Evolutionary conservation across 2,113 vertebrate species (phyloP), one percentile per base, ranked within the genome.

Genomic region (Esox niger): DNA sequence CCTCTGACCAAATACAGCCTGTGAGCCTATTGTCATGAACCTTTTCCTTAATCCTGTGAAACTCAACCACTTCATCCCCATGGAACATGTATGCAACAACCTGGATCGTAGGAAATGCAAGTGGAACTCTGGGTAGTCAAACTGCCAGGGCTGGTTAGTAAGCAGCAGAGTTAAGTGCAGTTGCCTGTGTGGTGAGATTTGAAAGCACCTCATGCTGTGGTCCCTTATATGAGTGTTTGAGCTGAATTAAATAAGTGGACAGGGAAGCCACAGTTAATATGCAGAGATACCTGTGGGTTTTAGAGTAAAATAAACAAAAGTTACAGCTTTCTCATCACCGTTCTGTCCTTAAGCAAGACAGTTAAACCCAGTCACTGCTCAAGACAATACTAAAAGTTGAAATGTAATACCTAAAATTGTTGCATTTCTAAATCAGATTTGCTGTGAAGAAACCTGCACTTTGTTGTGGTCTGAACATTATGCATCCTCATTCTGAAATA

Each of bases 1-100:
- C 68, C 74, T 65, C 20, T 75, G 62, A 55, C 69, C 57, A 13
- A 80, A 64, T 59, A 71, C 68, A 66, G 77, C 66, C 64, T n/a
- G 35, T 71, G 73, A 76, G 70, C 15, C 58, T 73, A n/a, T 65
- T 65, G 65, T 64, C 7, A 63, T 72, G 66, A 67, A 76, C 60
- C 32, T 27, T 64, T 67, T 63, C 72, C 52, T 70, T 57, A 65
- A 56, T 54, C 11, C 35, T 57, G 38, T 55, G 62, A 38, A 77
- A 73, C 69, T 47, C 62, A 57, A 55, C 72, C 69, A 47, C 67
- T 15, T 56, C 25, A 5, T 33, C 35, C 8, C 2, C 6, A 57
- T 77, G 33, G 68, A n/a, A 7, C 66, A 71, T 25, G 55, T 64
- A 49, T 46, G 61, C 69, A 52, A 72, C 67, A 52, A 27, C 73